Conservation (phyloP, 2,797 vertebrate genomes). For the Urosaurus nigricauda region DNA sequence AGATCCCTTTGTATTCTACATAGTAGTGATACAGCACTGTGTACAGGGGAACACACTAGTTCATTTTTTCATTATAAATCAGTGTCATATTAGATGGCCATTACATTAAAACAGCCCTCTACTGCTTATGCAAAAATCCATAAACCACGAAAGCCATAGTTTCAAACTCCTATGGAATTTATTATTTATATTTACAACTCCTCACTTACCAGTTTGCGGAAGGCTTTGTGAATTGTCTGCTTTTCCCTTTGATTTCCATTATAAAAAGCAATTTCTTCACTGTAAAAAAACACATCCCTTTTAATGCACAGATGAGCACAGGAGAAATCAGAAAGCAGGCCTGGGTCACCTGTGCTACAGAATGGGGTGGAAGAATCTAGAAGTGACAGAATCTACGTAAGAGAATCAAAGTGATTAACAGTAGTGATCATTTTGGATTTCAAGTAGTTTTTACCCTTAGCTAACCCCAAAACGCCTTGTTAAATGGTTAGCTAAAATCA, state of each 20-base stretch:
- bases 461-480: background rate
- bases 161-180: background rate
- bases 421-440: background rate
- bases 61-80: background rate
- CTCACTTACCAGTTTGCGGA: conserved; percentile 92
- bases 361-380: background rate
- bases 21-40: background rate
- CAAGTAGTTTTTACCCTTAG: background rate
- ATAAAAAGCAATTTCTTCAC: conserved; percentile 99
- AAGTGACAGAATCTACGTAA: background rate
- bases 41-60: background rate
- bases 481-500: background rate
- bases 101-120: background rate
- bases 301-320: conserved; percentile 21
- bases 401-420: no score
- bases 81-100: background rate
- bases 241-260: conserved; percentile 96
- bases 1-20: background rate
- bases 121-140: background rate
- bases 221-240: conserved; percentile 91
- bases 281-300: conserved; percentile 69
- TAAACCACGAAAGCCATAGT: background rate
- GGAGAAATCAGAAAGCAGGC: background rate
- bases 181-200: background rate
- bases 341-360: no score